phyloP scores from a whole-genome alignment of 2,797 vertebrate genomes.

The Sebastes steindachneri region DNA sequence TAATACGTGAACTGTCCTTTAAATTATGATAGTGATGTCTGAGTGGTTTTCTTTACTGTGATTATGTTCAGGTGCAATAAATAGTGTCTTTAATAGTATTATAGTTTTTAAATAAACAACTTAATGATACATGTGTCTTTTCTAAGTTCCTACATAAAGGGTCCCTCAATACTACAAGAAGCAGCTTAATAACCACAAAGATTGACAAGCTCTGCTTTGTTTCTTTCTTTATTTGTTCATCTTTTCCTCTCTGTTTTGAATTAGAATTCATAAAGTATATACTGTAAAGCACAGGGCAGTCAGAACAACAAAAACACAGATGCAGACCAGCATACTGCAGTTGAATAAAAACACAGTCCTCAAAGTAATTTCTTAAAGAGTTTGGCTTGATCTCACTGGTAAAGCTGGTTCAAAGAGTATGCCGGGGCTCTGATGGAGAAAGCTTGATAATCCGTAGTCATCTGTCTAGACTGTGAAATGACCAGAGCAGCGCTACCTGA shows the following conservation, averaged over 20 bases:
- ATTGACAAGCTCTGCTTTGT: neutral
- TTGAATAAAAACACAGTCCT: neutral
- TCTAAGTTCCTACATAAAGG: neutral
- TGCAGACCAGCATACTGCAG: neutral
- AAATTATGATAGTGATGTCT: neutral
- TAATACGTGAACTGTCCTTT: conserved; percentile 23
- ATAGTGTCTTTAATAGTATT: neutral
- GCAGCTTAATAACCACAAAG: neutral
- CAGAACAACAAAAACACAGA: neutral
- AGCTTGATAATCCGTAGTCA: conserved; percentile 27
- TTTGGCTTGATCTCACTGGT: conserved; percentile 38
- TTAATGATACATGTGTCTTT: neutral
- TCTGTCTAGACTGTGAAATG: conserved; percentile 46
- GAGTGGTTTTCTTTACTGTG: neutral
- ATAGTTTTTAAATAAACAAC: neutral
- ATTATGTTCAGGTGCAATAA: neutral
- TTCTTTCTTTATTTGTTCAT: neutral
- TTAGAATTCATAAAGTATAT: neutral
- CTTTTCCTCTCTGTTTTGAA: neutral
- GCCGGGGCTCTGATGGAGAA: conserved; percentile 9
- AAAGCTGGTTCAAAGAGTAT: conserved; percentile 38
- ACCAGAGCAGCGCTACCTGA: conserved; percentile 27
- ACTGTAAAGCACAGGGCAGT: neutral
- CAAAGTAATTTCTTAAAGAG: conserved; percentile 31
- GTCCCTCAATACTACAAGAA: neutral